These are phyloP conservation scores for Gymnarchus niloticus DNA, from an alignment of 2,113 vertebrate genomes.

Conservation along the genomic window DNA sequence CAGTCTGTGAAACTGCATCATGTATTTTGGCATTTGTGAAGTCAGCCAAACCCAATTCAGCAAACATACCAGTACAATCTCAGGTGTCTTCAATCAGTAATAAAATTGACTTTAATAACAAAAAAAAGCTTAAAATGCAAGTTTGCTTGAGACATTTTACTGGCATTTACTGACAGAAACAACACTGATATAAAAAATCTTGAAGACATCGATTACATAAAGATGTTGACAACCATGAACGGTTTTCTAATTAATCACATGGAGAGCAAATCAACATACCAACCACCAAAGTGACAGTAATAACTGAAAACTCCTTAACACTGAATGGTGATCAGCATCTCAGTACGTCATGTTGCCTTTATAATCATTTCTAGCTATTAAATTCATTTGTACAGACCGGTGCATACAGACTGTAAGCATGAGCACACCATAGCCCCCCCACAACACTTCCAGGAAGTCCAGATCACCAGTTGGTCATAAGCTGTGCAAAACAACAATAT, in stretches of 20 bases:
- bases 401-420: neutral
- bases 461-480: neutral
- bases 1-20: neutral
- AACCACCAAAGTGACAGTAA: neutral
- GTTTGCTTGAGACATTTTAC: constrained; percentile 4
- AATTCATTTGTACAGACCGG: neutral
- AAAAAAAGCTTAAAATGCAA: neutral
- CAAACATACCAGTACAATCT: neutral
- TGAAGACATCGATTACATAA: neutral
- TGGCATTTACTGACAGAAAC: neutral
- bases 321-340: neutral
- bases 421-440: neutral
- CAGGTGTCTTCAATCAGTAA: neutral
- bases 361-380: neutral
- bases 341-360: neutral
- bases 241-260: neutral
- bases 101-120: neutral
- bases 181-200: neutral
- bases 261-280: neutral
- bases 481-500: constrained; percentile 2
- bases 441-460: neutral
- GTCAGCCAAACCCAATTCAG: neutral
- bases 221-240: no score
- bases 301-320: neutral
- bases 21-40: neutral